phyloP scores from a whole-genome alignment of 2,888 invertebrate genomes.

The Drosophila mayaguana region DNA sequence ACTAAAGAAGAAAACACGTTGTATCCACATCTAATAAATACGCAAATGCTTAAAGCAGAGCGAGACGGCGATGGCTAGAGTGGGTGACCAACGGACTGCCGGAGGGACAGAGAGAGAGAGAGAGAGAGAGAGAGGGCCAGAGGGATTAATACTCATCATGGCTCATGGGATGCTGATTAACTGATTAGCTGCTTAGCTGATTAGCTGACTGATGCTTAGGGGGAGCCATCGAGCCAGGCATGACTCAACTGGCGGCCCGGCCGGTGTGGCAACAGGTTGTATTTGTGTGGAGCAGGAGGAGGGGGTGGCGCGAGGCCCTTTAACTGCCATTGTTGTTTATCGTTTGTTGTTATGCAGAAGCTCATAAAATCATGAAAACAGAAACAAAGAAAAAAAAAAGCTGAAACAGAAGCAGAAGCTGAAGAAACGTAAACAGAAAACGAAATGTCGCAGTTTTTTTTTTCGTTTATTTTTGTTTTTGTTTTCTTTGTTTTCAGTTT shows the following conservation, averaged over 20 bases:
- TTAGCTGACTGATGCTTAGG: slow-evolving; percentile 1
- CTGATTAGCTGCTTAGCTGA: slow-evolving; percentile 2
- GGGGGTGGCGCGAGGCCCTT: slow-evolving; percentile 17
- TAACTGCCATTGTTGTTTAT: background rate
- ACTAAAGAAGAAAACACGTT: slow-evolving; percentile 42
- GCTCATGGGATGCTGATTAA: slow-evolving; percentile 11
- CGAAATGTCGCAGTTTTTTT: slow-evolving; percentile 64
- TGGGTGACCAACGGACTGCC: too few species aligned
- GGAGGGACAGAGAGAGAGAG: background rate
- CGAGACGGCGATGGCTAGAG: too few species aligned
- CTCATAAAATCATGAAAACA: slow-evolving; percentile 6
- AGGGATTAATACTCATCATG: background rate
- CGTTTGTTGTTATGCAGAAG: slow-evolving; percentile 29
- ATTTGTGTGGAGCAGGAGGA: background rate
- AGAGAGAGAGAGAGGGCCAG: background rate
- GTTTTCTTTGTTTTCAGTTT: slow-evolving; percentile 60
- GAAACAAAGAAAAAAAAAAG: slow-evolving; percentile 5
- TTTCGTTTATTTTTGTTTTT: background rate
- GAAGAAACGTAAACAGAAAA: slow-evolving; percentile 49
- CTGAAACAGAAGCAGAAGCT: slow-evolving; percentile 8
- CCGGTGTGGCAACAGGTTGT: slow-evolving; percentile 63
- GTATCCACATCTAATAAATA: slow-evolving; percentile 45
- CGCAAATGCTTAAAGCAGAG: slow-evolving; percentile 18
- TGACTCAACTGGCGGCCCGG: slow-evolving; percentile 55
- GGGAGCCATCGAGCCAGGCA: slow-evolving; percentile 24